phyloP scores from a whole-genome alignment of 1,140 invertebrate genomes.

The Diuraphis noxia region DNA sequence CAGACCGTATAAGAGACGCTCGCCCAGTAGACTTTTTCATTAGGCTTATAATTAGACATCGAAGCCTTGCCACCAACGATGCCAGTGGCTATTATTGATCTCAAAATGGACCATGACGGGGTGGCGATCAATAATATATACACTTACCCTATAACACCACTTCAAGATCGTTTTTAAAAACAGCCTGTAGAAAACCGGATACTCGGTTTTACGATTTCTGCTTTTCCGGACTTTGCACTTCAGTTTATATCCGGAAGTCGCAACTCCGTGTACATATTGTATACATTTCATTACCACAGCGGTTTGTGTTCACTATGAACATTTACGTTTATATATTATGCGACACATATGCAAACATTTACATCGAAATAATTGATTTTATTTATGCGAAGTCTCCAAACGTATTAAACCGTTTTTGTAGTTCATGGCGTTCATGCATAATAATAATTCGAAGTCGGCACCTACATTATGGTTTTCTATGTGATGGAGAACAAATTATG shows the following conservation, averaged over 20 bases:
- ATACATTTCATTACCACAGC: not conserved
- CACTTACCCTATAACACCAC: not conserved
- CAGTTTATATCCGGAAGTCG: not conserved
- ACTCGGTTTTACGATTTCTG: not conserved
- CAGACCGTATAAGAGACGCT: not conserved
- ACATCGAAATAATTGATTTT: not conserved
- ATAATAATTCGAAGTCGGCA: not conserved
- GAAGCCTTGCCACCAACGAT: not conserved
- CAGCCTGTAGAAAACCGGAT: not conserved
- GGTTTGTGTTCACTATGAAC: not conserved
- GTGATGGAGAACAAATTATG: not conserved
- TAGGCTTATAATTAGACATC: not conserved
- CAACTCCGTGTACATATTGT: not conserved
- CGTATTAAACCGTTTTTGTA: not conserved
- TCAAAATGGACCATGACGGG: not conserved
- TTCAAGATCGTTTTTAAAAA: not conserved
- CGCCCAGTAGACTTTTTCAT: not conserved
- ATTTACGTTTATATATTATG: not conserved
- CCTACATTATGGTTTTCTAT: not conserved
- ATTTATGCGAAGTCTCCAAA: not conserved
- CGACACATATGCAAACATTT: not conserved
- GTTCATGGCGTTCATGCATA: no score
- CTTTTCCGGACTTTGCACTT: not conserved
- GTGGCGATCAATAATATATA: slow-evolving; percentile 20
- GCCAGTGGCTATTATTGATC: slow-evolving; percentile 4